phyloP scores from a whole-genome alignment of 2,797 vertebrate species.

The Syndactyla subalaris region DNA sequence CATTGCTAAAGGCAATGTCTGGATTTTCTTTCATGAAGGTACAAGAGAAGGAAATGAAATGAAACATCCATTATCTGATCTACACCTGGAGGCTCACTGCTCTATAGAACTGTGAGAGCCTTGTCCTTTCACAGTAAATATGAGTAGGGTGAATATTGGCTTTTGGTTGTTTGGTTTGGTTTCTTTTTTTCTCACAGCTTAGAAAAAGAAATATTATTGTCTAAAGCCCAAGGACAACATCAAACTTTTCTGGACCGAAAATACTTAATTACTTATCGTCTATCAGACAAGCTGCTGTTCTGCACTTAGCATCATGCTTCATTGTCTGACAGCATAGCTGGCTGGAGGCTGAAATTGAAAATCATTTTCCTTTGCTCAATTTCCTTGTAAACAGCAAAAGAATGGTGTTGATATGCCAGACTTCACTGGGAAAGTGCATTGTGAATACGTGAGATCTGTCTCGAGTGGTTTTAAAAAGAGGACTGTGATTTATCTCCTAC shows the following conservation, averaged over 20 bases:
- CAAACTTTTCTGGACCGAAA: not conserved
- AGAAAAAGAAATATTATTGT: slow-evolving; percentile 7
- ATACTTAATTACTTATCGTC: not conserved
- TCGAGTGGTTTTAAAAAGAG: not conserved
- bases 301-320: slow-evolving; percentile 27
- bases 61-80: slow-evolving; percentile 35
- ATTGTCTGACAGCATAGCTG: slow-evolving; percentile 31
- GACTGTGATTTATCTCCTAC: slow-evolving; percentile 12
- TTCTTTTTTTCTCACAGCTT: not conserved
- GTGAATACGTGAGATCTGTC: not conserved
- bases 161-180: not conserved
- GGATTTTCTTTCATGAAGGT: slow-evolving; percentile 2
- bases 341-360: slow-evolving; percentile 38
- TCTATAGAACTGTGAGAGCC: not conserved
- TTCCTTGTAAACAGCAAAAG: slow-evolving; percentile 48
- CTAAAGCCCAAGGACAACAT: not conserved
- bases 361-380: slow-evolving; percentile 56
- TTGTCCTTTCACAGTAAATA: slow-evolving; percentile 17
- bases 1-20: not conserved
- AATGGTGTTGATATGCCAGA: slow-evolving; percentile 5
- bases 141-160: not conserved
- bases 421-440: not conserved
- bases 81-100: slow-evolving; percentile 17
- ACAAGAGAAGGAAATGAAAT: slow-evolving; percentile 19
- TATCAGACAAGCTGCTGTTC: slow-evolving; percentile 19